phyloP scores from a whole-genome alignment of 1,140 invertebrate species.

The Drosophila arizonae region DNA sequence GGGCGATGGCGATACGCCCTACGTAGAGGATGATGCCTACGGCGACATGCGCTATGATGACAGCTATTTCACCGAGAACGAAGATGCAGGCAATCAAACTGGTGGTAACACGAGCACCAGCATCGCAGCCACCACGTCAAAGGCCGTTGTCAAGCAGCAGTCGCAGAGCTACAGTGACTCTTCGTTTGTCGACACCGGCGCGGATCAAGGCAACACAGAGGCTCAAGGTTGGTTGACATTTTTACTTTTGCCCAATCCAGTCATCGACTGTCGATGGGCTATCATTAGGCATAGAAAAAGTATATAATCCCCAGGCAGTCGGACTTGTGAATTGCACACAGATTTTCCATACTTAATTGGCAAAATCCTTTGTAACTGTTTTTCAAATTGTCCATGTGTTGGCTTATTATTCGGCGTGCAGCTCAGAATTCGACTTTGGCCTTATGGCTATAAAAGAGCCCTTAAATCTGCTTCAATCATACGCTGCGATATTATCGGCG shows the following conservation, averaged over 20 bases:
- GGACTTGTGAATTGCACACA: conserved; percentile 31
- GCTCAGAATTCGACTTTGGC: conserved; percentile 27
- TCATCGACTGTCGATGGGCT: conserved; percentile 18
- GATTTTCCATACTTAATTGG: not conserved
- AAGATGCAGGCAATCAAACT: conserved; percentile 67
- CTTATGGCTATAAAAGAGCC: conserved; percentile 32
- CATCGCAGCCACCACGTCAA: conserved; percentile 74
- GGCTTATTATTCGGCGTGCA: not conserved
- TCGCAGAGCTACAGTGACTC: conserved; percentile 62
- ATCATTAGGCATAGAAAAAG: conserved; percentile 36
- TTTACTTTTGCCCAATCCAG: conserved; percentile 17
- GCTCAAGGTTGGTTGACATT: conserved; percentile 82
- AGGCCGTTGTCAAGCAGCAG: conserved; percentile 71
- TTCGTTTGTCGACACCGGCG: conserved; percentile 72
- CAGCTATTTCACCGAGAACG: conserved; percentile 82
- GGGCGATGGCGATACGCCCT: conserved; percentile 76
- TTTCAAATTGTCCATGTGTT: not conserved
- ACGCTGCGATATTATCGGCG: conserved; percentile 24
- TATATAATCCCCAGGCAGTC: conserved; percentile 11
- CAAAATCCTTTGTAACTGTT: not conserved
- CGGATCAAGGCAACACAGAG: conserved; percentile 79
- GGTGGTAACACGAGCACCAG: conserved; percentile 53
- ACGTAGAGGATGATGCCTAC: conserved; percentile 82
- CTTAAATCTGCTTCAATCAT: conserved; percentile 49
- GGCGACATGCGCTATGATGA: conserved; percentile 82